Base-by-base conservation (phyloP, 2,888 invertebrate genomes). In the Boloria selene region DNA sequence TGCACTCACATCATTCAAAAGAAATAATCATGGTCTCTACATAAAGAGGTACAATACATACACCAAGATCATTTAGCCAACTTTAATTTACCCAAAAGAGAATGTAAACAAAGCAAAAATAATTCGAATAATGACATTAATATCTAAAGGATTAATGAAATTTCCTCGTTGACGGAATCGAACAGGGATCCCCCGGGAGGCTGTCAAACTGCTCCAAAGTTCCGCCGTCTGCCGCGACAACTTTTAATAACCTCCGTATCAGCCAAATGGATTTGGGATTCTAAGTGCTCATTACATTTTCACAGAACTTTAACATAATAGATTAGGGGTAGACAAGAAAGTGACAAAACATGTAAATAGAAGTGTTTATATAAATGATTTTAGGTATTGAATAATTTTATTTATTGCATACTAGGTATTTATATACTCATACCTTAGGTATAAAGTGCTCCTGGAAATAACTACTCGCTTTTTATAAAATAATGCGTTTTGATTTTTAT, bases 171-270 rank as follows among this genome's bases (percentile, higher is more conserved):
- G 83, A 77, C 80, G 83, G 83, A 86, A 90, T 90, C 87, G 86
- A 88, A 89, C 83, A 75, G 77, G 75, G 71, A 75, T 79, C 87
- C 81, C 82, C 70, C 66, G 83, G 81, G 87, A 82, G 74, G 76
- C 87, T 87, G 89, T 90, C 90, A 89, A 88, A 89, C 81, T 84
- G 79, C 75, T 84, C 76, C 77, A 70, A 85, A 86, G 85, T 85
- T 79, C 78, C 83, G 76, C 83, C 84, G 84, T 81, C 84, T 85
- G 86, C 80, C 80, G 75, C 77, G 85, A 87, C 89, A 90, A 90
- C 83, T 90, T 91, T 90, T 90, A 90, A 90, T 89, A 89, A 89
- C 89, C 87, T 83, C 84, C 84, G 86, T 87, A 86, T 86, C 85
- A 82, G 80, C 83, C 81, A 90, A 89, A 90, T 90, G 87, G 88